Evolutionary conservation across 2,113 vertebrate species (phyloP).

Genomic region (Oryzias javanicus): DNA sequence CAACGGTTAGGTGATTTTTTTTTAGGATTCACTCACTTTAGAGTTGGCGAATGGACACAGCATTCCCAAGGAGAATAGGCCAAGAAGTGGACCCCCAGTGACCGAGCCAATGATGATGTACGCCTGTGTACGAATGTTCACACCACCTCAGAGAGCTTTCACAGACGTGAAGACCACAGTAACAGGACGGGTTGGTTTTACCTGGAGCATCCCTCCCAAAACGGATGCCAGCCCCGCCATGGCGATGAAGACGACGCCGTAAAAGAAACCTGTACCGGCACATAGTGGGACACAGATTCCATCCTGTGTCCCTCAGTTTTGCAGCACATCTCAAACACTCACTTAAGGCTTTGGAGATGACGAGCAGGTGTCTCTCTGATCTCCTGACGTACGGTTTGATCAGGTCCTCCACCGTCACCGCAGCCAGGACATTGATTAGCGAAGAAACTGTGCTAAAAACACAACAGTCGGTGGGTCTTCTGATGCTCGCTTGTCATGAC

Average conservation of each 20-base stretch:
- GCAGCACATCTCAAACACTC: conserved; percentile 54
- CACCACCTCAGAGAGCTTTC: too few species aligned
- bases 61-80: conserved; percentile 77
- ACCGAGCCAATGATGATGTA: conserved; percentile 62
- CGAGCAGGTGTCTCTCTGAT: conserved; percentile 76
- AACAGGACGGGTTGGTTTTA: conserved; percentile 13
- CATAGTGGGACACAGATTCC: conserved; percentile 1
- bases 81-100: conserved; percentile 76
- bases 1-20: too few species aligned
- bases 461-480: not conserved
- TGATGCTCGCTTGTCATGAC: not conserved
- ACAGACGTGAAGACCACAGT: too few species aligned
- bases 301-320: not conserved
- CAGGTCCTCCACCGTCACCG: conserved; percentile 86
- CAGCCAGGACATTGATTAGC: conserved; percentile 82
- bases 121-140: conserved; percentile 54
- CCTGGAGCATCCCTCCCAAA: conserved; percentile 78
- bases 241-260: conserved; percentile 71
- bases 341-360: conserved; percentile 31
- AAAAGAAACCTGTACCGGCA: conserved; percentile 65
- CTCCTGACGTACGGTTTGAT: conserved; percentile 74
- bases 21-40: conserved; percentile 59
- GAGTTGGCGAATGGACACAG: conserved; percentile 78
- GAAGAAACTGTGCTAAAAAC: conserved; percentile 83
- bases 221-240: conserved; percentile 78